Conservation (phyloP, 2,797 vertebrate species). For the Poecilia velifera region DNA sequence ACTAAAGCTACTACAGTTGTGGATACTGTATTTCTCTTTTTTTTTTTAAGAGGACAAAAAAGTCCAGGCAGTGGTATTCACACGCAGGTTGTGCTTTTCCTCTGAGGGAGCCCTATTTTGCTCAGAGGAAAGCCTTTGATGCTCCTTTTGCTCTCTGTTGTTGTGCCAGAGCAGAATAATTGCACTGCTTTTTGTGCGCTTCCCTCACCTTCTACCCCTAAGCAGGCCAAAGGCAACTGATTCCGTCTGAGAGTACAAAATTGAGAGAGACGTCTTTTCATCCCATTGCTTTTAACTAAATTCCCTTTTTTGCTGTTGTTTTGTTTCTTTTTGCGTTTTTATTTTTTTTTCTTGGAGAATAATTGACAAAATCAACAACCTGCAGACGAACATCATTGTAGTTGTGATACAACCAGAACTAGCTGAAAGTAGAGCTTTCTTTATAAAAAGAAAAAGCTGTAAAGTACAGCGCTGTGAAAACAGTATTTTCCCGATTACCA, state of each 20-base stretch:
- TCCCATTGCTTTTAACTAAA: constrained; percentile 70
- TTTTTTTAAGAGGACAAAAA: constrained; percentile 62
- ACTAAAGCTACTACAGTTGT: neutral
- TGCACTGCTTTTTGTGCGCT: constrained; percentile 80
- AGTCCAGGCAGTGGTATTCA: constrained; percentile 75
- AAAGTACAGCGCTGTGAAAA: neutral
- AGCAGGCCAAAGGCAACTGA: constrained; percentile 85
- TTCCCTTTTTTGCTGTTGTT: constrained; percentile 64
- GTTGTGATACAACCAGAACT: constrained; percentile 6
- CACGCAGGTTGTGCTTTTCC: constrained; percentile 77
- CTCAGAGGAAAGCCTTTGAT: constrained; percentile 83
- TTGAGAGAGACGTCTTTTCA: constrained; percentile 80
- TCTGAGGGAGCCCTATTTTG: constrained; percentile 77
- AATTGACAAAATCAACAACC: constrained; percentile 50
- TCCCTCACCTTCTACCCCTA: constrained; percentile 84
- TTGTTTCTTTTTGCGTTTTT: constrained; percentile 57
- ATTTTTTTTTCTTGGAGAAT: constrained; percentile 61
- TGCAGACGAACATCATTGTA: constrained; percentile 47
- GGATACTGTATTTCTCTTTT: constrained; percentile 26
- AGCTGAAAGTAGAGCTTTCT: neutral
- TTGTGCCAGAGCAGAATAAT: constrained; percentile 85
- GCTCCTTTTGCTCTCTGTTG: constrained; percentile 84
- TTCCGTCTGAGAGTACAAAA: constrained; percentile 82
- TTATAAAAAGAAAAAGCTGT: neutral
- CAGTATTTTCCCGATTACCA: neutral